Percentiles rank a stretch among this genome's conserved stretches.
phyloP scores from a whole-genome alignment of 1,140 invertebrate species.

The Lordiphosa collinella region DNA sequence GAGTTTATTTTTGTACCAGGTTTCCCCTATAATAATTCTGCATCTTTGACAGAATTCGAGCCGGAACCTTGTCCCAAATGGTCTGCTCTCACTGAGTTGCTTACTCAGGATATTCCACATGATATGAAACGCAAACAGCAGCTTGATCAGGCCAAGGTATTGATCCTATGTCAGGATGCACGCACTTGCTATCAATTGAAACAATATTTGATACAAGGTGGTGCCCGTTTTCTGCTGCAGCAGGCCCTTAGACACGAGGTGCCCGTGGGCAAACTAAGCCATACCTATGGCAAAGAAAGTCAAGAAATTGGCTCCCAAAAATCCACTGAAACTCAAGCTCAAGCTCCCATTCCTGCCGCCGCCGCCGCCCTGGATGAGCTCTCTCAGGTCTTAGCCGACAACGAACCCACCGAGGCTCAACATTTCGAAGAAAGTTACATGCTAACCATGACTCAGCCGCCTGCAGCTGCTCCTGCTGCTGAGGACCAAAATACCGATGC shows the following conservation, averaged over 20 bases:
- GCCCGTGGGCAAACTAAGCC: slow-evolving; percentile 81
- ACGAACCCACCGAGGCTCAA: slow-evolving; percentile 53
- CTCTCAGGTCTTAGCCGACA: slow-evolving; percentile 47
- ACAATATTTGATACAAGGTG: slow-evolving; percentile 85
- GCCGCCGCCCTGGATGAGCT: slow-evolving; percentile 47
- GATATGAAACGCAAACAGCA: slow-evolving; percentile 80
- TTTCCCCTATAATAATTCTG: no score
- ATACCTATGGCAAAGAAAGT: slow-evolving; percentile 78
- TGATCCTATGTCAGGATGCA: slow-evolving; percentile 91
- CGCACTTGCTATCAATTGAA: slow-evolving; percentile 91
- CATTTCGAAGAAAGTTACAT: slow-evolving; percentile 84
- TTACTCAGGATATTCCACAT: slow-evolving; percentile 88
- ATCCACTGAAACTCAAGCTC: not conserved
- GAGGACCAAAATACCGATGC: no score
- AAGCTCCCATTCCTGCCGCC: not conserved
- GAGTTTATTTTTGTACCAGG: no score
- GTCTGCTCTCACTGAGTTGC: slow-evolving; percentile 88
- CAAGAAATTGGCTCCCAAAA: slow-evolving; percentile 4
- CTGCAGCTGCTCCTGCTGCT: no score
- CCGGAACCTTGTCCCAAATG: slow-evolving; percentile 95
- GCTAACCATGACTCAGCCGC: slow-evolving; percentile 85
- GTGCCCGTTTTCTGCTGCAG: slow-evolving; percentile 83
- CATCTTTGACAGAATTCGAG: slow-evolving; percentile 84
- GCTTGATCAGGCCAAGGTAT: slow-evolving; percentile 83
- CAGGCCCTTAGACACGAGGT: slow-evolving; percentile 82